A percentile compares a stretch with the other conserved stretches of the same genome.
Evolutionary conservation across 2,113 vertebrate species (phyloP).

Genomic region (Pachycephala philippinensis): DNA sequence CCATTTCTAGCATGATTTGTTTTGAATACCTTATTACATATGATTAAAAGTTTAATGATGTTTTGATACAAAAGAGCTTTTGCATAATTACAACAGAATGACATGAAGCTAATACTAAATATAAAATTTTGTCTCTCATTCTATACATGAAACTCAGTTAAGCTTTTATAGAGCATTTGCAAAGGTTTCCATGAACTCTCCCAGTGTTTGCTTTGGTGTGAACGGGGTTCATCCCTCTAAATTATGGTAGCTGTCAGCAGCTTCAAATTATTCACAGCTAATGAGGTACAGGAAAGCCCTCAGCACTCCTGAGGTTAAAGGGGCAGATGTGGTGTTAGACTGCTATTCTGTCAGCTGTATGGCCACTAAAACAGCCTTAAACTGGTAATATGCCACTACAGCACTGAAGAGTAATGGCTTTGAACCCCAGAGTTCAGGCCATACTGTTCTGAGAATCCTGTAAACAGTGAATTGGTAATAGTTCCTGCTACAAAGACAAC

Average conservation of each 20-base stretch:
- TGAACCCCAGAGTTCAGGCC: neutral
- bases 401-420: neutral
- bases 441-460: neutral
- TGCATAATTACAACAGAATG: neutral
- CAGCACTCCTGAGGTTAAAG: neutral
- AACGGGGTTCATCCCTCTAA: neutral
- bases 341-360: neutral
- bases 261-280: neutral
- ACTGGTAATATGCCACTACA: neutral
- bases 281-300: neutral
- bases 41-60: neutral
- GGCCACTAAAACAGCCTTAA: neutral
- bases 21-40: neutral
- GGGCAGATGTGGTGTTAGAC: neutral
- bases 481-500: neutral
- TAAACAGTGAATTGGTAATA: neutral
- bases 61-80: slow-evolving; percentile 22
- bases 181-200: neutral
- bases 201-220: neutral
- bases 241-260: neutral
- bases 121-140: neutral
- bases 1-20: neutral
- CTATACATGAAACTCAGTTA: neutral
- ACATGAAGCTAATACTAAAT: neutral
- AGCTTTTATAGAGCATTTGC: neutral